A percentile compares a stretch with the other conserved stretches of the same genome.
These are phyloP conservation scores for Percina caprodes DNA, from an alignment of 2,113 vertebrate genomes.

Conservation along the genomic window DNA sequence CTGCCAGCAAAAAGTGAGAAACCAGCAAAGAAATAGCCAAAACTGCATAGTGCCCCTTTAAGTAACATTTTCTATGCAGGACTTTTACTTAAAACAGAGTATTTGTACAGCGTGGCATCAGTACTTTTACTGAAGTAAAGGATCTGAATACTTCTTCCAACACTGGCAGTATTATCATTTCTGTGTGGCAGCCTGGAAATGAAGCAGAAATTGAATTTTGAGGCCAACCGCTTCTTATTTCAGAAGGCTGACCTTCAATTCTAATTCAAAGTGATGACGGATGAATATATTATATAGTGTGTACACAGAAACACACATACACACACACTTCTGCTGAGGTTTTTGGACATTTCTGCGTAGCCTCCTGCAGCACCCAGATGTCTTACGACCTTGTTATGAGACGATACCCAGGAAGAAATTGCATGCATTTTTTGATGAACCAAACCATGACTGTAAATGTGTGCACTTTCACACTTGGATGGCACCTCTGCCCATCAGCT, in stretches of 20 bases:
- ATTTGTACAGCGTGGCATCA: too few species aligned
- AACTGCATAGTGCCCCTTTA: too few species aligned
- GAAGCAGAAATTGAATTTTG: conserved; percentile 70
- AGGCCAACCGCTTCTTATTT: conserved; percentile 50
- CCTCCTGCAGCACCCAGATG: conserved; percentile 16
- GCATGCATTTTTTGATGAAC: conserved; percentile 60
- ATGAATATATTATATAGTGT: conserved; percentile 53
- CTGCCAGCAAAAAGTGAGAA: too few species aligned
- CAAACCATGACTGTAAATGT: conserved; percentile 55
- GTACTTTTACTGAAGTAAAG: too few species aligned
- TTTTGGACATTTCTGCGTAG: conserved; percentile 14
- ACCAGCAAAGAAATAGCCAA: too few species aligned
- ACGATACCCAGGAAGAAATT: conserved; percentile 39
- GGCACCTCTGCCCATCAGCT: conserved; percentile 30
- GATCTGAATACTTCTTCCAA: too few species aligned
- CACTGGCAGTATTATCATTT: conserved; percentile 38
- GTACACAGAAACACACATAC: conserved; percentile 10
- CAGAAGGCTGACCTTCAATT: conserved; percentile 66
- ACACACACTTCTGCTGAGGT: conserved; percentile 7
- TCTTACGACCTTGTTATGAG: conserved; percentile 62
- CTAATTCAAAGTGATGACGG: conserved; percentile 56
- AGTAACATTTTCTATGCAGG: too few species aligned
- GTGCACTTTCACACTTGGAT: conserved; percentile 56
- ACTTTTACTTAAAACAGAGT: too few species aligned
- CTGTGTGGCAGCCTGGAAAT: conserved; percentile 52